Evolutionary conservation across 1,140 invertebrate species (phyloP), one percentile per base, ranked within the genome.

Genomic region (Brachionus plicatilis): DNA sequence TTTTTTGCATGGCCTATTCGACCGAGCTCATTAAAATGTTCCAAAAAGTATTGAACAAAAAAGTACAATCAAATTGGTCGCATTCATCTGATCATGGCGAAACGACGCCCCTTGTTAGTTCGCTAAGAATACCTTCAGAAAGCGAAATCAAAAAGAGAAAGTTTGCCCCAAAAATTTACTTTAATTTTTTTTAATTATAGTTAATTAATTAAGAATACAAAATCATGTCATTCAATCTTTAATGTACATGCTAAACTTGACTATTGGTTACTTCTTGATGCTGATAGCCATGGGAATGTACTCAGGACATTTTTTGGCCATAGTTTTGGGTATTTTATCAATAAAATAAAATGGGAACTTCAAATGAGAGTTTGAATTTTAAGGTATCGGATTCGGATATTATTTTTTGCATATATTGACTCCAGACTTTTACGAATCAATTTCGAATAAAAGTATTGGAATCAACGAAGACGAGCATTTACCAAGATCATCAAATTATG

Each of bases 181-280:
- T 1, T 20, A 24, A 76, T 45, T 7, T 37, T 47, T 47, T 47
- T 47, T 47, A 47, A 47, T 12, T 14, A 47, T 47, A 47, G 0
- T 78, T 50, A 47, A 4, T 53, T 6, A 53, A 7, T 6, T 41
- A 8, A 80, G 79, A 65, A 17, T 82, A 17, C 14, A 43, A 41
- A 82, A 82, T 65, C 79, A 82, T 68, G 17, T 6, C 3, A 65
- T 82, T 17, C 79, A 82, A 68, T 65, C 79, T 14, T 41, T 82
- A 41, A 60, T 82, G 53, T 82, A 82, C 79, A 82, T 68, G 65
- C 20, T 82, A 0, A 82, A 82, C 11, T 82, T 82, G 53, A 82
- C 79, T 5, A 82, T 82, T 37, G 79, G 53, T n/a, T 82, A 82
- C 14, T 33, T 82, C 43, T 65, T 82, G n/a, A 82, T 82, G 79